phyloP scores from a whole-genome alignment of 2,797 vertebrate genomes.

The Parauchenoglanis ngamensis region DNA sequence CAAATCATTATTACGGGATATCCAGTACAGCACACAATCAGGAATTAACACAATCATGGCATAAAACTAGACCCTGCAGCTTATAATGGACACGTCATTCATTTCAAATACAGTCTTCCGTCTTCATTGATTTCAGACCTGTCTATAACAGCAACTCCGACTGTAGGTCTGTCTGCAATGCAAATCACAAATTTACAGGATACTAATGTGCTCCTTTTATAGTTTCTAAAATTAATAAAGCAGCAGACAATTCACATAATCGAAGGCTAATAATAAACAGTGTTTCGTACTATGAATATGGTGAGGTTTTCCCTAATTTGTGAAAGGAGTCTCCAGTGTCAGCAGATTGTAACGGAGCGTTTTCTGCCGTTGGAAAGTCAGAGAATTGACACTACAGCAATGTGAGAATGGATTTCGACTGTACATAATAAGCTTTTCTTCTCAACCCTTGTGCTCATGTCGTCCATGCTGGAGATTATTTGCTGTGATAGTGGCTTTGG shows the following conservation, averaged over 20 bases:
- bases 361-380: too few species aligned
- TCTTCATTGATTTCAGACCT: neutral
- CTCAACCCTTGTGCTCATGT: neutral
- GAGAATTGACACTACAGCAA: neutral
- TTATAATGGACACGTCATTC: neutral
- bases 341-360: too few species aligned
- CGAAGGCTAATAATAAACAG: too few species aligned
- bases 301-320: too few species aligned
- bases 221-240: too few species aligned
- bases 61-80: neutral
- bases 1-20: neutral
- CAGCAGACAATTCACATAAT: too few species aligned
- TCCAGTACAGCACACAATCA: neutral
- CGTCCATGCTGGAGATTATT: conserved; percentile 29
- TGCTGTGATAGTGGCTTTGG: conserved; percentile 36
- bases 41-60: neutral
- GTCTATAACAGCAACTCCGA: too few species aligned
- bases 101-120: neutral
- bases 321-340: too few species aligned
- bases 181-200: too few species aligned
- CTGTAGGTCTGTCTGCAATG: too few species aligned
- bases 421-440: neutral
- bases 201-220: too few species aligned
- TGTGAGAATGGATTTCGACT: conserved; percentile 6
- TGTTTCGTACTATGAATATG: too few species aligned